Conservation (phyloP, 2,113 vertebrate species). For the Crotalus tigris region DNA sequence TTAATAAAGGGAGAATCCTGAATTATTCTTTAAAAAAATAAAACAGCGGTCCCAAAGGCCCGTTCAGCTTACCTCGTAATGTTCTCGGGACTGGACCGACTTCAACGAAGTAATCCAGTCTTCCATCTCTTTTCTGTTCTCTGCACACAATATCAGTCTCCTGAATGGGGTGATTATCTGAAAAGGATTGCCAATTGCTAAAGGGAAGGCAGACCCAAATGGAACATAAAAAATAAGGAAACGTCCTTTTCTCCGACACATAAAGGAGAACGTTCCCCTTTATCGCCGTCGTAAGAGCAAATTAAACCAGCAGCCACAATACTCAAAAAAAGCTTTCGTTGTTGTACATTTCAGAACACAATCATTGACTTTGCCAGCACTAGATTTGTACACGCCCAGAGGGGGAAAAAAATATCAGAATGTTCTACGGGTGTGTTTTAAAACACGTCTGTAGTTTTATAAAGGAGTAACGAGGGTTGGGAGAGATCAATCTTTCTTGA, state of each 20-base stretch:
- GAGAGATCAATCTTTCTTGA: not conserved
- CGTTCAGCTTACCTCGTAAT: constrained; percentile 87
- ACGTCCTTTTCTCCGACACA: not conserved
- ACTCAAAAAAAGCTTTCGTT: not conserved
- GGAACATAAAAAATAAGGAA: not conserved
- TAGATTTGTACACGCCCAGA: not conserved
- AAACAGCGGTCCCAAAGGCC: not conserved
- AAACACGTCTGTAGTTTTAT: not conserved
- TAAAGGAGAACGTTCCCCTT: constrained; percentile 23
- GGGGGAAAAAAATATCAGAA: not conserved
- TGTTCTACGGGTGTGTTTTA: not conserved
- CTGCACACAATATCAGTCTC: constrained; percentile 86
- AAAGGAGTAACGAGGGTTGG: not conserved
- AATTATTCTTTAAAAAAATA: not conserved
- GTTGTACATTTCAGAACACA: not conserved
- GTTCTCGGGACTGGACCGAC: constrained; percentile 91
- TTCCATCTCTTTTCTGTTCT: constrained; percentile 92
- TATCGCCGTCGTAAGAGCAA: not conserved
- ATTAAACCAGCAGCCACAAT: not conserved
- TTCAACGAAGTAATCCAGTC: constrained; percentile 92
- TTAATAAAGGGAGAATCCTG: constrained; percentile 2
- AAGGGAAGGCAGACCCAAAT: not conserved
- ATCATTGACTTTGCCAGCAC: not conserved
- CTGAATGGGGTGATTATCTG: constrained; percentile 91
- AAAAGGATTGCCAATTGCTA: constrained; percentile 48